Conservation (phyloP, 2,113 vertebrate genomes). For the Plectropomus leopardus region DNA sequence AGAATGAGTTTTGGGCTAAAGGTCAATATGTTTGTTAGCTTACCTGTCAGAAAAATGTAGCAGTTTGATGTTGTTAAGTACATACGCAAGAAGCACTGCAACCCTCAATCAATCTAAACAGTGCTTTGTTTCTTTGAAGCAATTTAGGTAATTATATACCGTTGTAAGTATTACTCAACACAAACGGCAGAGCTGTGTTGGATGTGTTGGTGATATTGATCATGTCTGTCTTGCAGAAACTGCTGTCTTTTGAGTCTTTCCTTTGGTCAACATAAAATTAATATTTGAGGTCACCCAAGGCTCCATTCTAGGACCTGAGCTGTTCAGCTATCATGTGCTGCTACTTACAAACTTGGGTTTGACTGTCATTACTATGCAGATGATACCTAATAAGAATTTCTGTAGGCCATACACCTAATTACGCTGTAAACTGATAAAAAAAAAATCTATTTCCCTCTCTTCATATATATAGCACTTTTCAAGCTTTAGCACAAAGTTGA, state of each 20-base stretch:
- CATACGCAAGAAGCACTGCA: background rate
- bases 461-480: no score
- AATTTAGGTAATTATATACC: background rate
- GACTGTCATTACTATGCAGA: background rate
- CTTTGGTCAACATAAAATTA: background rate
- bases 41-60: background rate
- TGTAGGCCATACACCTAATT: no score
- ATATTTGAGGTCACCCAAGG: background rate
- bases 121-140: background rate
- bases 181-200: background rate
- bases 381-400: background rate
- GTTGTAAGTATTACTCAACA: background rate
- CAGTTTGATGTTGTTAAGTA: background rate
- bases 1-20: background rate
- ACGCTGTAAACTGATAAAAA: no score
- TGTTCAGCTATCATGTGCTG: background rate
- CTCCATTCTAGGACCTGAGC: background rate
- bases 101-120: background rate
- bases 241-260: background rate
- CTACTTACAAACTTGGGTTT: background rate
- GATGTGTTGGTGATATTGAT: background rate
- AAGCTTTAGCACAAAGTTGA: no score
- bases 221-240: background rate
- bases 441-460: no score
- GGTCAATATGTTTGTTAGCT: background rate